A percentile compares a stretch with the other conserved stretches of the same genome.
Conservation (phyloP, 1,140 invertebrate species). For the Cheumatopsyche charites region DNA sequence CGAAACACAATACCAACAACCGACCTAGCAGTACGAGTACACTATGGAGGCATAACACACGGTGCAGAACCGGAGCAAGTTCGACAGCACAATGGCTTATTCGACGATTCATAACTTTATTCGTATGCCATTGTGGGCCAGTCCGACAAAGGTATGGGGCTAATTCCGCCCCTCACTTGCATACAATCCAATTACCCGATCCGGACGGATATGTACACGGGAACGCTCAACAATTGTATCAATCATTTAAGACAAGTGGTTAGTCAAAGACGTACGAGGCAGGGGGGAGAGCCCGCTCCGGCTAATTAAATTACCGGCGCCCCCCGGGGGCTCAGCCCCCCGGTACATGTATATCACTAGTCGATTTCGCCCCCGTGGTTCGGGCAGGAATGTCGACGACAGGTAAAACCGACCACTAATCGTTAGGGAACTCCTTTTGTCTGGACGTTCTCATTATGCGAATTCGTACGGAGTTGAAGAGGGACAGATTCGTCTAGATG, state of each 20-base stretch:
- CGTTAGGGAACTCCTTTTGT: neutral
- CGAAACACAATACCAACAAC: too few relatives aligned
- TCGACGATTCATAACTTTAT: constrained; percentile 26
- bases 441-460: constrained; percentile 2
- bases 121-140: constrained; percentile 16
- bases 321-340: neutral
- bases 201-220: constrained; percentile 19
- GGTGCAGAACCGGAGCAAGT: neutral
- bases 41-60: too few relatives aligned
- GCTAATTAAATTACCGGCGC: constrained; percentile 43
- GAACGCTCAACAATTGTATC: constrained; percentile 43
- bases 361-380: neutral
- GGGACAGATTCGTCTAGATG: neutral
- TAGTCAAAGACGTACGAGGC: constrained; percentile 44
- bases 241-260: constrained; percentile 46
- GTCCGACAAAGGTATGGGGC: constrained; percentile 7
- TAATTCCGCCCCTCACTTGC: constrained; percentile 32
- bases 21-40: too few relatives aligned
- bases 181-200: constrained; percentile 39
- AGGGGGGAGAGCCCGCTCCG: constrained; percentile 15
- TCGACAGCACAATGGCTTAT: constrained; percentile 17
- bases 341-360: too few relatives aligned
- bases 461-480: neutral
- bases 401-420: constrained; percentile 32
- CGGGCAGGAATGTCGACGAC: constrained; percentile 28